Percentiles rank a stretch among this genome's conserved stretches.
Conservation (phyloP, 2,113 vertebrate species). For the Dipodomys stephensi region DNA sequence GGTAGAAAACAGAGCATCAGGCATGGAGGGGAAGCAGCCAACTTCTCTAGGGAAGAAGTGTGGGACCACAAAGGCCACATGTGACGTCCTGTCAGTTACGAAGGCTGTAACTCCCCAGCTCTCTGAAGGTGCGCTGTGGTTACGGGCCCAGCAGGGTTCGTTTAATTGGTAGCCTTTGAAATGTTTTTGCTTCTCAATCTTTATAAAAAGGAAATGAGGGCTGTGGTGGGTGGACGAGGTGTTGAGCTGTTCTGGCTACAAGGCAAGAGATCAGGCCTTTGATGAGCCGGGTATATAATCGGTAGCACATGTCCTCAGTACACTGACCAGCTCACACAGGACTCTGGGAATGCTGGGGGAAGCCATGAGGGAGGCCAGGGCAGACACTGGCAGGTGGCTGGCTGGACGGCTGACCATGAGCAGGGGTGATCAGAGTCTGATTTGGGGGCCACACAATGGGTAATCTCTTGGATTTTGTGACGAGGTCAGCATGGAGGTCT, state of each 20-base stretch:
- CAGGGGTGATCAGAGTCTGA: background rate
- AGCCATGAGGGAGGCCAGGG: background rate
- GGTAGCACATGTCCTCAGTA: constrained; percentile 47
- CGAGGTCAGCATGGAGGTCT: background rate
- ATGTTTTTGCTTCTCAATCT: constrained; percentile 64
- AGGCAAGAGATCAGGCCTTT: constrained; percentile 65
- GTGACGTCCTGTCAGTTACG: constrained; percentile 22
- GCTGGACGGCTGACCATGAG: background rate
- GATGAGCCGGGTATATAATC: constrained; percentile 57
- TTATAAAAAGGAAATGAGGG: constrained; percentile 77
- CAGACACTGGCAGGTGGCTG: background rate
- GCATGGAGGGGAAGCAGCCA: background rate
- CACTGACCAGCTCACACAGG: background rate
- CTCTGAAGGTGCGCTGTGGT: constrained; percentile 40
- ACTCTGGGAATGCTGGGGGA: background rate
- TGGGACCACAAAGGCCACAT: constrained; percentile 12
- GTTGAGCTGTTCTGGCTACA: constrained; percentile 66
- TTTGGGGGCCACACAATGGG: no score
- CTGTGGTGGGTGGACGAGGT: constrained; percentile 72
- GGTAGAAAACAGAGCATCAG: background rate
- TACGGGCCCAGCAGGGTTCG: constrained; percentile 33
- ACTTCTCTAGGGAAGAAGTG: background rate
- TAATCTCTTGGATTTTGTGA: background rate
- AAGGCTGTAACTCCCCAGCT: background rate
- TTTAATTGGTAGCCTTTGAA: constrained; percentile 77